Base-by-base conservation (phyloP, 2,888 invertebrate species). In the Hermaeophaga mercurialis region DNA sequence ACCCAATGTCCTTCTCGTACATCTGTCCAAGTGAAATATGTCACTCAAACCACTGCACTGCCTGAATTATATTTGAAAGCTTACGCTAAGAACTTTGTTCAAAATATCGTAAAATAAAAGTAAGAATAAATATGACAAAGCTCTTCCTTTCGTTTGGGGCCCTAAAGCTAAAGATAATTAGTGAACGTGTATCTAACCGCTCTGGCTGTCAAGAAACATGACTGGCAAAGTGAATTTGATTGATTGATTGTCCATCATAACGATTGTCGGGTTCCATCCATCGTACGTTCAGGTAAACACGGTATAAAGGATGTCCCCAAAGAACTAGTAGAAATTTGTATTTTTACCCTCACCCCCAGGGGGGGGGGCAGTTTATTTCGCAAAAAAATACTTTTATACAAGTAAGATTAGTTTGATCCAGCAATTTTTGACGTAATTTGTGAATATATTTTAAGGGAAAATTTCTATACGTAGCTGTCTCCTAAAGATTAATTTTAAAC, bases 181-280 rank as follows among this genome's bases (percentile, higher is more conserved):
- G 52, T 54, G 34, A 57, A 48, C 55, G 52, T 45, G 57, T 55
- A 45, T 44, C 54, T 57, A 33, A 52, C 41, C 46, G 44, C 44
- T 54, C n/a, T n/a, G n/a, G 59, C 56, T 59, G 41, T 56, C 38
- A 47, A 65, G 67, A 72, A 68, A 73, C 74, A 73, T 73, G 76
- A 76, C 75, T 74, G 68, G 73, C 73, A 68, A 71, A 65, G 66
- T 56, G 64, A 58, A 65, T 54, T 64, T 78, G 78, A 78, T 78
- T 76, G 78, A 78, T 78, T 73, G 78, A 77, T 76, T 76, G 78
- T 77, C 77, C 75, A 75, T 77, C 77, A 76, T 77, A 75, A 75
- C 76, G 75, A 74, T 70, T 70, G 73, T 71, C 72, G 66, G 66
- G 70, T 72, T 72, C 73, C 75, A 77, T 77, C 76, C 67, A 77